Evolutionary conservation across 1,140 invertebrate species (phyloP).

Genomic region (Drosophila dunni): DNA sequence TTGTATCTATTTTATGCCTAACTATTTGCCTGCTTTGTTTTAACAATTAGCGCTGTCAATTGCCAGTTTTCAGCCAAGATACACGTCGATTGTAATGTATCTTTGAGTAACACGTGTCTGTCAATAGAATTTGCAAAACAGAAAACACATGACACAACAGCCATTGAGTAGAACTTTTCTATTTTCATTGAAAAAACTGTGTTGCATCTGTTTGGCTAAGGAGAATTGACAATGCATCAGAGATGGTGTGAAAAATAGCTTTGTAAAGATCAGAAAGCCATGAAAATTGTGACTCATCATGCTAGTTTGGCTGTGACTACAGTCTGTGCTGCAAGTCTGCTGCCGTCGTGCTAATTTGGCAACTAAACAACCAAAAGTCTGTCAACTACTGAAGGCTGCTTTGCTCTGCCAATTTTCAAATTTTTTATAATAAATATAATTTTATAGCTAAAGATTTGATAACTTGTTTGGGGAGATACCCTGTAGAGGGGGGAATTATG

Average conservation of each 20-base stretch:
- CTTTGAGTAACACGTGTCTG: constrained; percentile 8
- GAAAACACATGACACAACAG: constrained; percentile 7
- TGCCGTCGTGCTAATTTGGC: constrained; percentile 66
- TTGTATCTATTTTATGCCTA: constrained; percentile 31
- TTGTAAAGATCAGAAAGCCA: constrained; percentile 55
- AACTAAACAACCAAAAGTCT: constrained; percentile 48
- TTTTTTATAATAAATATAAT: constrained; percentile 25
- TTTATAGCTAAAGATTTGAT: constrained; percentile 4
- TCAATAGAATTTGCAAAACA: not conserved
- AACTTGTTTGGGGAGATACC: constrained; percentile 8
- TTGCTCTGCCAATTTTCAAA: constrained; percentile 17
- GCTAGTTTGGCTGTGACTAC: constrained; percentile 58
- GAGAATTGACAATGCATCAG: constrained; percentile 5
- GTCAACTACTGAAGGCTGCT: constrained; percentile 6
- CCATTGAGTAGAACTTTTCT: constrained; percentile 8
- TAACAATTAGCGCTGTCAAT: constrained; percentile 61
- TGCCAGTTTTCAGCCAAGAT: constrained; percentile 25
- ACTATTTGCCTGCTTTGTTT: constrained; percentile 61
- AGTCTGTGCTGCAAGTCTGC: constrained; percentile 66
- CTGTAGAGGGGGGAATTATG: not conserved
- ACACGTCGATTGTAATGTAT: constrained; percentile 2
- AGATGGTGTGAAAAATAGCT: constrained; percentile 48
- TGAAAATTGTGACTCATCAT: constrained; percentile 40
- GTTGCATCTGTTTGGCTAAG: not conserved
- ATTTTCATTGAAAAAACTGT: constrained; percentile 40